Percentiles rank a stretch among this genome's conserved stretches.
phyloP scores from a whole-genome alignment of 92 coral and sea anemone genomes.

The Palythoa grandis region DNA sequence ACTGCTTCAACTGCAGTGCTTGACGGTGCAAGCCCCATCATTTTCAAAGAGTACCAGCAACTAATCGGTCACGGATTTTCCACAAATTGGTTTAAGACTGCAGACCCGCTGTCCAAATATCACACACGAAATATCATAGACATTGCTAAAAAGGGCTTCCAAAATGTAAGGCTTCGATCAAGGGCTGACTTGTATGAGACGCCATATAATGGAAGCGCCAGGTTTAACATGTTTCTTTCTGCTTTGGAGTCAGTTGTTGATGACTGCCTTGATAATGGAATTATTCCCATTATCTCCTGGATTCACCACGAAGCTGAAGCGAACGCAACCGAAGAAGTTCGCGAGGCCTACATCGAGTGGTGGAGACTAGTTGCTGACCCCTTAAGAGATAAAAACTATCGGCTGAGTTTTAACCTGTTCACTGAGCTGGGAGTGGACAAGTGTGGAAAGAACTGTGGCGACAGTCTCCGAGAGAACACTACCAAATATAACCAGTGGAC shows the following conservation, averaged over 20 bases:
- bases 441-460: conserved; percentile 48
- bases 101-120: conserved; percentile 50
- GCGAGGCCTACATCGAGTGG: conserved; percentile 61
- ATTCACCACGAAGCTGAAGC: conserved; percentile 72
- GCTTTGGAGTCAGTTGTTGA: conserved; percentile 58
- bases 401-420: conserved; percentile 76
- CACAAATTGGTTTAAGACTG: conserved; percentile 70
- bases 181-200: conserved; percentile 57
- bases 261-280: conserved; percentile 53
- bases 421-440: conserved; percentile 75
- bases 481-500: conserved; percentile 76
- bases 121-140: conserved; percentile 58
- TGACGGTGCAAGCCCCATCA: not conserved
- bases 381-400: conserved; percentile 61
- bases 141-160: conserved; percentile 53
- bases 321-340: conserved; percentile 55
- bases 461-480: conserved; percentile 62
- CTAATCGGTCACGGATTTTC: conserved; percentile 60
- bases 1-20: not conserved
- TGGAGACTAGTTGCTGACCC: conserved; percentile 67
- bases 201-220: conserved; percentile 38
- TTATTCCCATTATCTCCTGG: conserved; percentile 75
- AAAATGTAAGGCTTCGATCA: conserved; percentile 68
- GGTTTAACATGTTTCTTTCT: conserved; percentile 48
- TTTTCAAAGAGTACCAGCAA: conserved; percentile 44